These are phyloP conservation scores for Protodeltote pygarga DNA, from an alignment of 2,888 invertebrate species.

Conservation along the genomic window DNA sequence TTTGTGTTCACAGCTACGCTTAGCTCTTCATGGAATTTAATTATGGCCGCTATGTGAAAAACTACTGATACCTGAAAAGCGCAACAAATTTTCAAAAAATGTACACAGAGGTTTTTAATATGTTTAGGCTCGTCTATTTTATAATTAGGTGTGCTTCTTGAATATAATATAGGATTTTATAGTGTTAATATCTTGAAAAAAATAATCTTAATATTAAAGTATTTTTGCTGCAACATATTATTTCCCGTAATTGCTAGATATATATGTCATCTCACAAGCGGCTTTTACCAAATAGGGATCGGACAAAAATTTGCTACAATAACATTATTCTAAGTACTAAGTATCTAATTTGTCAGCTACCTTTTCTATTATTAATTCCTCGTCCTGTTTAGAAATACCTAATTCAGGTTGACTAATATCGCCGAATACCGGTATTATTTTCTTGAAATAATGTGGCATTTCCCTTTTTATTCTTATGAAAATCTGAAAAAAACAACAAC, in stretches of 20 bases:
- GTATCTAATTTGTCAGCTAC: slow-evolving; percentile 30
- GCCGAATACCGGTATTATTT: slow-evolving; percentile 91
- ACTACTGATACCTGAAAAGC: slow-evolving; percentile 73
- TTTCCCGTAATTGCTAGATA: no score
- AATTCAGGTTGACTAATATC: slow-evolving; percentile 91
- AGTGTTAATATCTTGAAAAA: no score
- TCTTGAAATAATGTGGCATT: slow-evolving; percentile 88
- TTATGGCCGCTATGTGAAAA: slow-evolving; percentile 60
- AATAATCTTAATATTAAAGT: no score
- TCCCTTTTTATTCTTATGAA: slow-evolving; percentile 89
- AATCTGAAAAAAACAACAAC: slow-evolving; percentile 79
- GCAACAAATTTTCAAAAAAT: background rate
- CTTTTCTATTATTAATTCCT: slow-evolving; percentile 43
- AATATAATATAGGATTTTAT: no score
- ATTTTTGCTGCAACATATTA: no score
- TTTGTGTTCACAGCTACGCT: slow-evolving; percentile 49
- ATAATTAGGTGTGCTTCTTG: background rate
- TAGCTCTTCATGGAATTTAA: slow-evolving; percentile 55
- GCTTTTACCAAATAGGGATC: background rate
- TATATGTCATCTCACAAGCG: background rate
- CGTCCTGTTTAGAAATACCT: slow-evolving; percentile 89
- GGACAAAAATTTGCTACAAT: no score
- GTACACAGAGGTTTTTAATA: no score
- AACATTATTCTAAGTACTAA: no score
- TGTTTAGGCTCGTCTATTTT: background rate